phyloP scores from a whole-genome alignment of 2,888 invertebrate genomes.

The Cephus nigrinus region DNA sequence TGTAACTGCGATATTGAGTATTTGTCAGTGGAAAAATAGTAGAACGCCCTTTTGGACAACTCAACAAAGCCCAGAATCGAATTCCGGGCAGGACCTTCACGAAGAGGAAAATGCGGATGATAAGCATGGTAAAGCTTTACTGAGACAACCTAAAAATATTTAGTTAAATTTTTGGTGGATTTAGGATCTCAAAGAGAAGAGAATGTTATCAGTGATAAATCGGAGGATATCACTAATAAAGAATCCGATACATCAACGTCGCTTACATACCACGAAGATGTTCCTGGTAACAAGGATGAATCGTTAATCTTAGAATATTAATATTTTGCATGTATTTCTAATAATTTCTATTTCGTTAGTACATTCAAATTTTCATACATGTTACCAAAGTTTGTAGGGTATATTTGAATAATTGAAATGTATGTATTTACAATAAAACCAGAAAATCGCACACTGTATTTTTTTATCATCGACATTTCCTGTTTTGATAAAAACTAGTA shows the following conservation, averaged over 20 bases:
- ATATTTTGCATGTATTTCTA: not conserved
- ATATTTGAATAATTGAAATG: not conserved
- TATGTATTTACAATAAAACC: not conserved
- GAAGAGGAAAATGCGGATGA: not conserved
- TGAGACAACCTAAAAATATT: not conserved
- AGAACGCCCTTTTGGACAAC: conserved; percentile 66
- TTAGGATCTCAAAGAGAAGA: not conserved
- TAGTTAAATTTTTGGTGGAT: not conserved
- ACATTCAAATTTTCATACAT: not conserved
- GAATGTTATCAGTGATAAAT: no score
- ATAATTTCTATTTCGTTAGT: not conserved
- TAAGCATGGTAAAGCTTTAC: not conserved
- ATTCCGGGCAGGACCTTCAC: not conserved
- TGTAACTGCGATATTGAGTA: conserved; percentile 62
- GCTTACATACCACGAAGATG: not conserved
- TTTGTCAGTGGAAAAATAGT: conserved; percentile 69
- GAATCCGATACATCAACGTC: not conserved
- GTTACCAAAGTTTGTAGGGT: not conserved
- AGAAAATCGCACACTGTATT: not conserved
- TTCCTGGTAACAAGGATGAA: not conserved
- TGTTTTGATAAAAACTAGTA: not conserved
- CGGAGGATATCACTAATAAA: not conserved
- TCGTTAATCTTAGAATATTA: not conserved
- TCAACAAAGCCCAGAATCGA: not conserved
- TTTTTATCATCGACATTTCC: not conserved